Evolutionary conservation across 1,140 invertebrate species (phyloP), one percentile per base, ranked within the genome.

Genomic region (Leptinotarsa texana): DNA sequence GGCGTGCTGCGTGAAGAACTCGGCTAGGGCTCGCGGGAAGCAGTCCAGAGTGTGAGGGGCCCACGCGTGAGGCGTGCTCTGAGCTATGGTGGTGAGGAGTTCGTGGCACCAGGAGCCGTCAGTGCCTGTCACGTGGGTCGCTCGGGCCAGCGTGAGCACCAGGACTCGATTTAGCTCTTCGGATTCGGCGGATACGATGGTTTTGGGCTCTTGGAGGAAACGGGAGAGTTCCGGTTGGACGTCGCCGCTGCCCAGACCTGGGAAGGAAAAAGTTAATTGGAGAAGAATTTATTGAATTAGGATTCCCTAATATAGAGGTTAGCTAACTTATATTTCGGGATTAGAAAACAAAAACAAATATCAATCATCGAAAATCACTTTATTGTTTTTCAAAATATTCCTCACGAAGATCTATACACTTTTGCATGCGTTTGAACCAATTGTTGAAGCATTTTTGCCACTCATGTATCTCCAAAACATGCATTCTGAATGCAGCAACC

Each of bases 11-110:
- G 91, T 89, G 83, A 93, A 95, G 83, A 97, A 98, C 78, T 98
- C 96, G 27, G 92, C 92, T 0, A 98, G 86, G 6, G 94, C 93
- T 0, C 92, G 90, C 0, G 97, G 97, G 83, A 99, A 98, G 82
- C 95, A 97, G 75, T 93, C 91, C 1, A 98, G 85, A 0, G 96
- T 98, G 82, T 97, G 96, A 77, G 93, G 92, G 0, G 96, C 94
- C 97, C 96, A 98, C 69, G 93, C 93, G 85, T 98, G 96, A 0
- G 96, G 96, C 0, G 97, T 98, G 82, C 94, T 94, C 79, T 96
- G 94, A 91, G 97, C 96, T 3, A 98, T 96, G 1, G 93, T 94
- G 3, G 91, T 92, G 3, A 99, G 85, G 17, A 98, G 87, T 77
- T 98, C 97, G 81, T 95, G 94, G 81, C 96, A 97, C 92, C 96